Conservation (phyloP, 2,113 vertebrate species). For the Oreocharis arfaki region DNA sequence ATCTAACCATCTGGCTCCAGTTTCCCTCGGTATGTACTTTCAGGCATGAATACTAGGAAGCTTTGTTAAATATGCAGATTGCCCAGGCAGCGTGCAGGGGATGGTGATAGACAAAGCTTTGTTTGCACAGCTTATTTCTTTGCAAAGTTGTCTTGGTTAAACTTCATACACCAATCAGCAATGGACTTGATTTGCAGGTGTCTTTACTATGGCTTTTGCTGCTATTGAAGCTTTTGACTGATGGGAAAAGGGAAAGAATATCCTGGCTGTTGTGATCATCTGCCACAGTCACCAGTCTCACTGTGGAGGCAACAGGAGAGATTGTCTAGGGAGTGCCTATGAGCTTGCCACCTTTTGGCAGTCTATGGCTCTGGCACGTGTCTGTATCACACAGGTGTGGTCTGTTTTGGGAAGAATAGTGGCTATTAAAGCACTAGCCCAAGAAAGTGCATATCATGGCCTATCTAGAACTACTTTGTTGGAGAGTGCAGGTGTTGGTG, state of each 20-base stretch:
- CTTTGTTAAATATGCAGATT: conserved; percentile 24
- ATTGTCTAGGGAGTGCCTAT: not conserved
- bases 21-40: not conserved
- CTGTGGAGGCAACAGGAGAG: not conserved
- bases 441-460: not conserved
- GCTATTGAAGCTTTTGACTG: not conserved
- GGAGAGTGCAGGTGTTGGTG: fast-evolving
- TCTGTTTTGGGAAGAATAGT: not conserved
- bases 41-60: not conserved
- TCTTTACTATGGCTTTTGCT: not conserved
- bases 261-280: not conserved
- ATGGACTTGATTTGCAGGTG: not conserved
- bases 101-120: not conserved
- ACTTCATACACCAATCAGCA: not conserved
- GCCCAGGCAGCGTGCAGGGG: not conserved
- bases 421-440: not conserved
- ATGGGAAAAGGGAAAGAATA: not conserved
- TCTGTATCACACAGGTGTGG: not conserved
- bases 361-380: not conserved
- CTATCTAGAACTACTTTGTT: not conserved
- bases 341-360: not conserved
- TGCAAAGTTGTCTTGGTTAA: not conserved
- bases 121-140: not conserved
- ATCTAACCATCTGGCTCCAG: conserved; percentile 43
- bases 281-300: not conserved